phyloP scores from a whole-genome alignment of 2,113 vertebrate genomes.

The Ivindomyrus marchei region DNA sequence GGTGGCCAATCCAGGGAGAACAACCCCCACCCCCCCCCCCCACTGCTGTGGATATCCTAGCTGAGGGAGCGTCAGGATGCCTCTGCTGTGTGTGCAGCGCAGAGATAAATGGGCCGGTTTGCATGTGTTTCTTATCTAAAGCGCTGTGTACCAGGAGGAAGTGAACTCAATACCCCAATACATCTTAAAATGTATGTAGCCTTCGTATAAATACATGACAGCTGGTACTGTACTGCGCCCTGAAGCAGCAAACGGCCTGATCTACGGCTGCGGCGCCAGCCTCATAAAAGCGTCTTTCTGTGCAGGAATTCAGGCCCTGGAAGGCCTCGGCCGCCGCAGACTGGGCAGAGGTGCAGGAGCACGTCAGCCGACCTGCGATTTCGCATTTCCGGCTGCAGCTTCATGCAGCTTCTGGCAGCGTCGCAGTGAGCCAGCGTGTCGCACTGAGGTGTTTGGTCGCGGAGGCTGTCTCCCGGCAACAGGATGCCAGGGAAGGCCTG shows the following conservation, averaged over 20 bases:
- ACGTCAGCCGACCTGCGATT: not conserved
- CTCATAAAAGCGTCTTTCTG: not conserved
- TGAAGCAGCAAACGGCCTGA: not conserved
- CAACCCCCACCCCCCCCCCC: not conserved
- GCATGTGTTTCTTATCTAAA: conserved; percentile 3
- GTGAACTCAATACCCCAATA: not conserved
- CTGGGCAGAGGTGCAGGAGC: not conserved
- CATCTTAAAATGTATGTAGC: not conserved
- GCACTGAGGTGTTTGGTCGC: not conserved
- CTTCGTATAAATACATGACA: not conserved
- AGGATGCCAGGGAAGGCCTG: not conserved
- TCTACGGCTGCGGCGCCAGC: not conserved
- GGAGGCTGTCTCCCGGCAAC: too few relatives aligned
- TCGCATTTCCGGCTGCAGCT: not conserved
- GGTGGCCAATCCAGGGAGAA: not conserved
- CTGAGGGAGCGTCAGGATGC: not conserved
- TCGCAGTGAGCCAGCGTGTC: not conserved
- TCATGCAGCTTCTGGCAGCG: not conserved
- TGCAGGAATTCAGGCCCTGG: not conserved
- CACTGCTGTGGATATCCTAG: not conserved
- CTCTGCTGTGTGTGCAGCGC: not conserved
- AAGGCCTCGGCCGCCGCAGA: not conserved
- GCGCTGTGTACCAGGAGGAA: not conserved
- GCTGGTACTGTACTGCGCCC: not conserved
- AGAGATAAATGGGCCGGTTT: not conserved